Conservation (phyloP, 1,140 invertebrate genomes). For the Oedothorax gibbosus region DNA sequence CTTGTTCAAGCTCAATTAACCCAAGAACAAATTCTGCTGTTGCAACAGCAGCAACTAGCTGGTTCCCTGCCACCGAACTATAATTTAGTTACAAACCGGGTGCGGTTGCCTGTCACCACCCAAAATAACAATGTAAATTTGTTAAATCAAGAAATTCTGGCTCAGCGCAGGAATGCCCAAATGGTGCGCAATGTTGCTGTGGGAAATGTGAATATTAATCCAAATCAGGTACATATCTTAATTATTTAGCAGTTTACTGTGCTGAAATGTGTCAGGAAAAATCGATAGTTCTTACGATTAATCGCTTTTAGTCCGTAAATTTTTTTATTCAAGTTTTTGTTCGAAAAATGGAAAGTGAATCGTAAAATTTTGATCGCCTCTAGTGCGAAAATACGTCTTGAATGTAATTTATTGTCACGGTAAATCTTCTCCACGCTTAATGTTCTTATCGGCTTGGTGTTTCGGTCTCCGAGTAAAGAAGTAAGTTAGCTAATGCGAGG, state of each 20-base stretch:
- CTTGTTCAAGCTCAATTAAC: constrained; percentile 42
- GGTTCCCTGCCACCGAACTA: constrained; percentile 41
- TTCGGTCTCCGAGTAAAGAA: too few relatives aligned
- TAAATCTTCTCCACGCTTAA: too few relatives aligned
- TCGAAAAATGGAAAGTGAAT: too few relatives aligned
- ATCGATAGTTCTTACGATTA: too few relatives aligned
- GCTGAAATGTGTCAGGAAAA: too few relatives aligned
- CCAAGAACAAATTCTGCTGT: constrained; percentile 29
- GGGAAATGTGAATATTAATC: background rate
- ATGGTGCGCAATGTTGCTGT: constrained; percentile 10
- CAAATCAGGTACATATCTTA: background rate
- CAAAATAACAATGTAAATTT: background rate
- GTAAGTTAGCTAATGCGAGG: too few relatives aligned
- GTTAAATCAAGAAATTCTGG: constrained; percentile 28
- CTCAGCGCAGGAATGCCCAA: constrained; percentile 24
- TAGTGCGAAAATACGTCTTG: too few relatives aligned
- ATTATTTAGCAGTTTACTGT: background rate
- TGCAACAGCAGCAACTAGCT: constrained; percentile 27
- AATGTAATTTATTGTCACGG: too few relatives aligned
- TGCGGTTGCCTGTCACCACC: constrained; percentile 26
- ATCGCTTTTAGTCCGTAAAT: too few relatives aligned
- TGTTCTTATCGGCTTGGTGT: too few relatives aligned
- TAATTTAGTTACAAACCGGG: constrained; percentile 44
- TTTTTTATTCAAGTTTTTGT: too few relatives aligned
- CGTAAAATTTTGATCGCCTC: too few relatives aligned